phyloP scores from a whole-genome alignment of 2,113 vertebrate species.

The Pachyramphus minor region DNA sequence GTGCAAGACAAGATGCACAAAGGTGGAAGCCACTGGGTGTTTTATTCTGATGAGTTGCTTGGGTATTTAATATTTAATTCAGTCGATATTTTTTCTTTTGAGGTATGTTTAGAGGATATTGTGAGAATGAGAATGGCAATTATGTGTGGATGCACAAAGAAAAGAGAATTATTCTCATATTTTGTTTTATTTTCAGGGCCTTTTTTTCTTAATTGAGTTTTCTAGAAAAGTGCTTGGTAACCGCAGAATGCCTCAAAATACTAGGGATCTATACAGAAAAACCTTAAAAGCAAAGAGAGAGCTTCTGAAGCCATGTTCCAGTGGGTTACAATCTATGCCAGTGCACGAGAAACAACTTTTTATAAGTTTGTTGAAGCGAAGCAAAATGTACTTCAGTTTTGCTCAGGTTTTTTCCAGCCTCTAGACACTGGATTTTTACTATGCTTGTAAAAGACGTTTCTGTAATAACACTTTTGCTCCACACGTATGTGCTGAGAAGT shows the following conservation, averaged over 20 bases:
- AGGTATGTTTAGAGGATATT: background rate
- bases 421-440: background rate
- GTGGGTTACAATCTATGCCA: background rate
- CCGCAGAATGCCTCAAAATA: background rate
- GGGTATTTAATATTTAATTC: constrained; percentile 8
- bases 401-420: background rate
- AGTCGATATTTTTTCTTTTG: background rate
- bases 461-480: background rate
- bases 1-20: background rate
- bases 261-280: background rate
- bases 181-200: background rate
- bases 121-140: background rate
- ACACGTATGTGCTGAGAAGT: background rate
- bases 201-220: background rate
- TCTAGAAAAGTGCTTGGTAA: background rate
- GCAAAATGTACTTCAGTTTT: background rate
- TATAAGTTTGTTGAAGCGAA: background rate
- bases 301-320: background rate
- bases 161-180: background rate
- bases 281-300: background rate
- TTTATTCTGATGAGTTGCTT: background rate
- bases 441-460: background rate
- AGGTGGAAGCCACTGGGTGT: background rate
- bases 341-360: background rate
- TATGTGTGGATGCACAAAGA: background rate